Evolutionary conservation across 2,888 invertebrate species (phyloP).

Genomic region (Drosophila merina): DNA sequence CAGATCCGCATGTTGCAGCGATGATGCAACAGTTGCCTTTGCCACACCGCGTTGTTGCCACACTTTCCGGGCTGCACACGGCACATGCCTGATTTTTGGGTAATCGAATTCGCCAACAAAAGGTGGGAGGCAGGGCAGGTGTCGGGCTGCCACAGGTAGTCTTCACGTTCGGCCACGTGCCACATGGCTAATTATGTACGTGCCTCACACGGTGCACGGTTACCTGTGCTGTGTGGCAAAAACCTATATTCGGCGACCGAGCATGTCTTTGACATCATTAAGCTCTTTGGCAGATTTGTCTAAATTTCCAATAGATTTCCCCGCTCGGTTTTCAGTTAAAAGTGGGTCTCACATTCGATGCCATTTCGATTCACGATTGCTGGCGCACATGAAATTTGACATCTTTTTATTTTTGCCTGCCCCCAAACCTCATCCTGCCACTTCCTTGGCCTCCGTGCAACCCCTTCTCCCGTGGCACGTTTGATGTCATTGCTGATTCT

Average conservation of each 20-base stretch:
- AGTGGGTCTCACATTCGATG: slow-evolving; percentile 42
- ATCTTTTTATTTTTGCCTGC: slow-evolving; percentile 13
- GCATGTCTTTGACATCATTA: slow-evolving; percentile 46
- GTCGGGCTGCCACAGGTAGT: slow-evolving; percentile 34
- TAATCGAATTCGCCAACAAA: slow-evolving; percentile 27
- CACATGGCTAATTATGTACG: slow-evolving; percentile 60
- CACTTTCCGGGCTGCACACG: slow-evolving; percentile 6
- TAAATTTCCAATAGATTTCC: slow-evolving; percentile 44
- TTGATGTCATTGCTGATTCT: slow-evolving; percentile 69
- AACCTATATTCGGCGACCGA: background rate
- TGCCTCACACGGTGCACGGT: slow-evolving; percentile 49
- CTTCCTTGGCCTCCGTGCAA: slow-evolving; percentile 6
- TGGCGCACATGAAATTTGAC: slow-evolving; percentile 59
- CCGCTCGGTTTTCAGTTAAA: background rate
- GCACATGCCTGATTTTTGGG: slow-evolving; percentile 11
- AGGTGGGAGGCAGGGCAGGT: background rate
- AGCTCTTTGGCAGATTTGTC: slow-evolving; percentile 44
- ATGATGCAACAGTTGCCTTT: slow-evolving; percentile 34
- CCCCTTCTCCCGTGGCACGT: slow-evolving; percentile 42
- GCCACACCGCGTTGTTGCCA: slow-evolving; percentile 6
- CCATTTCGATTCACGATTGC: slow-evolving; percentile 67
- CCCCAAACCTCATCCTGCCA: background rate
- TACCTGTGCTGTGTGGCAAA: background rate
- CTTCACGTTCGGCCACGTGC: slow-evolving; percentile 40
- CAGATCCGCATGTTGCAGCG: slow-evolving; percentile 12